Evolutionary conservation across 2,888 invertebrate species (phyloP).

Genomic region (Aethes cnicana): DNA sequence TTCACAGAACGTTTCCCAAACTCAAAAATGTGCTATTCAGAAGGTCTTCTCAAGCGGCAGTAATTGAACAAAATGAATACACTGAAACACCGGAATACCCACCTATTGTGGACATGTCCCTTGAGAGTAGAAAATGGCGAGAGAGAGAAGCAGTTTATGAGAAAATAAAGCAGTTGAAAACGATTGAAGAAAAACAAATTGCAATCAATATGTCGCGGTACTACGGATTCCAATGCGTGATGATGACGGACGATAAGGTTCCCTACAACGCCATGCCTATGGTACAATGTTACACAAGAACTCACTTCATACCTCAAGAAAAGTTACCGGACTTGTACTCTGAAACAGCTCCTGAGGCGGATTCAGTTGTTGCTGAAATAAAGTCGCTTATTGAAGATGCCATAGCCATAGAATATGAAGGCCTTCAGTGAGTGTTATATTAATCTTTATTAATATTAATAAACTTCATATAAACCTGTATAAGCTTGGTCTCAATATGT

Average conservation of each 20-base stretch:
- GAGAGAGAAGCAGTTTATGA: conserved; percentile 74
- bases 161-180: conserved; percentile 84
- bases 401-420: conserved; percentile 83
- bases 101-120: conserved; percentile 83
- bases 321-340: conserved; percentile 84
- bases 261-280: conserved; percentile 87
- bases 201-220: conserved; percentile 91
- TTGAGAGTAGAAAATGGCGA: conserved; percentile 71
- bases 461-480: too few relatives aligned
- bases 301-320: conserved; percentile 84
- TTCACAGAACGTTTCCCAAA: conserved; percentile 59
- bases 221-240: conserved; percentile 88
- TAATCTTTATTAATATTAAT: not conserved
- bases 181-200: conserved; percentile 92
- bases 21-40: conserved; percentile 51
- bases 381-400: conserved; percentile 84
- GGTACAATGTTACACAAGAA: conserved; percentile 90
- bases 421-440: conserved; percentile 76
- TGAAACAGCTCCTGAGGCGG: conserved; percentile 68
- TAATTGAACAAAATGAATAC: conserved; percentile 65
- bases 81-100: conserved; percentile 79
- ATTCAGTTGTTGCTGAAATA: conserved; percentile 74
- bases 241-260: conserved; percentile 81
- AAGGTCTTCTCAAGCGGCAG: conserved; percentile 53
- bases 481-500: not conserved